Percentiles rank a stretch among this genome's conserved stretches.
Conservation (phyloP, 2,888 invertebrate genomes). For the Lasioglossum zephyrum region DNA sequence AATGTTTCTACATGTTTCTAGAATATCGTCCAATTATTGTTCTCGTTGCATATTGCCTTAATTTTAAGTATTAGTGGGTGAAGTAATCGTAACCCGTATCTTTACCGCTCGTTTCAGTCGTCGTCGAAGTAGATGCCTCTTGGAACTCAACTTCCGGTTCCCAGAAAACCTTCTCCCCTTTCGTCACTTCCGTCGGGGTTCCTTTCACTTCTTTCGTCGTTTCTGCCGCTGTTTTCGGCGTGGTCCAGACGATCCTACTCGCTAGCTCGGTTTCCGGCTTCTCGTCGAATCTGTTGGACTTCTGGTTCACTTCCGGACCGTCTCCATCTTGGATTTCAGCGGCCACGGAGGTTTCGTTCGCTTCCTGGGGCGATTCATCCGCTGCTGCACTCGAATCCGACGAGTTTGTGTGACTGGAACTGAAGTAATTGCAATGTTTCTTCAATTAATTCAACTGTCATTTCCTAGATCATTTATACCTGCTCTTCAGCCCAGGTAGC, state of each 20-base stretch:
- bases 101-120: constrained; percentile 49
- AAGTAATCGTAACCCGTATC: neutral
- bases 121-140: constrained; percentile 16
- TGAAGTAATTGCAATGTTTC: neutral
- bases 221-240: constrained; percentile 62
- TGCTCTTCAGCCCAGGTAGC: constrained; percentile 41
- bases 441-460: neutral
- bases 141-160: constrained; percentile 35
- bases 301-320: constrained; percentile 65
- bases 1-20: neutral
- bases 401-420: constrained; percentile 11
- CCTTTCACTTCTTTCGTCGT: constrained; percentile 28
- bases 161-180: constrained; percentile 39
- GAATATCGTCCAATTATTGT: neutral
- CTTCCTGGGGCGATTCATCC: constrained; percentile 62
- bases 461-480: constrained; percentile 43
- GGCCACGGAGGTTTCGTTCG: constrained; percentile 68
- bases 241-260: constrained; percentile 77
- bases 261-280: constrained; percentile 58
- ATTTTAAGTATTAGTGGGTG: neutral
- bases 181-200: constrained; percentile 27
- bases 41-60: neutral
- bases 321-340: constrained; percentile 72
- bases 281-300: constrained; percentile 54
- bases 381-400: constrained; percentile 52